Conservation (phyloP, 2,113 vertebrate genomes). For the Pampusana beccarii region DNA sequence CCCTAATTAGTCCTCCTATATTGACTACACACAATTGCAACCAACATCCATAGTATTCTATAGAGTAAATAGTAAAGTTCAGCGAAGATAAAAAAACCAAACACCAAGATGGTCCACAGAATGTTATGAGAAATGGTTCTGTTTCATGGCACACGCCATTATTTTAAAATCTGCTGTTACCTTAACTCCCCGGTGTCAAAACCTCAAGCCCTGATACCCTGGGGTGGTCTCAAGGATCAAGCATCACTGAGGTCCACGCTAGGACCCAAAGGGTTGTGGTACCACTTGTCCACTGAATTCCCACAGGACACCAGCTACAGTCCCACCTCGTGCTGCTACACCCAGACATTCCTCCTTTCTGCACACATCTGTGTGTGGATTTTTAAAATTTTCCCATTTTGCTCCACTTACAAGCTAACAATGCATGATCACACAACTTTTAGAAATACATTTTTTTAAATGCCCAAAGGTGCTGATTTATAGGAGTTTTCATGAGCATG, state of each 20-base stretch:
- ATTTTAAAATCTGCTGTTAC: neutral
- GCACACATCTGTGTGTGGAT: neutral
- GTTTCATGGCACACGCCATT: neutral
- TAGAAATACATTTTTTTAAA: neutral
- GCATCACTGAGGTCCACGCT: accelerated
- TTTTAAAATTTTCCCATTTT: neutral
- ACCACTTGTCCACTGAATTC: neutral
- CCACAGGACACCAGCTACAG: neutral
- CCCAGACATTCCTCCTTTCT: accelerated
- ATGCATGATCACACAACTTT: neutral
- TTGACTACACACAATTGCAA: neutral
- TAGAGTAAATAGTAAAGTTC: accelerated
- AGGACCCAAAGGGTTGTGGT: neutral
- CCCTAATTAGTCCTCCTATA: neutral
- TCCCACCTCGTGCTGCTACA: neutral
- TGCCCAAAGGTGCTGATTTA: neutral
- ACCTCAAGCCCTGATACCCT: neutral
- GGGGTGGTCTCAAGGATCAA: neutral
- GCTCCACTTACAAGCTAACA: neutral
- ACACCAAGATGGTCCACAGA: accelerated
- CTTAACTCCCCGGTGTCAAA: neutral
- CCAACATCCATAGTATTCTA: neutral
- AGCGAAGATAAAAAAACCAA: neutral
- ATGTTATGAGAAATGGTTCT: neutral
- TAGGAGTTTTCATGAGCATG: neutral